Evolutionary conservation across 2,113 vertebrate species (phyloP).

Genomic region (Coryphaenoides rupestris): DNA sequence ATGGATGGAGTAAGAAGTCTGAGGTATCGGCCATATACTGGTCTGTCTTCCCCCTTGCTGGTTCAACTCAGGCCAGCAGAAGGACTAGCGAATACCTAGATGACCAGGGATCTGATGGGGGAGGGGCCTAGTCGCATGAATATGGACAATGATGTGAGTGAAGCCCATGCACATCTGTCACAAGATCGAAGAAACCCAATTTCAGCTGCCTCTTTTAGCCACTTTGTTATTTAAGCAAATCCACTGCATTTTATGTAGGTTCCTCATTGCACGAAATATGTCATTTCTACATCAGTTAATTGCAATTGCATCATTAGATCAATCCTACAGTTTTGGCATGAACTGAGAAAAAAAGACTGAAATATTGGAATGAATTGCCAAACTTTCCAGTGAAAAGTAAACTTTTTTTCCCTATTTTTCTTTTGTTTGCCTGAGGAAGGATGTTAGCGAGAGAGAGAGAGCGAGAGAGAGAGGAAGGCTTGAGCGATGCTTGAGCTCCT

Average conservation of each 20-base stretch:
- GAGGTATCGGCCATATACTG: too few relatives aligned
- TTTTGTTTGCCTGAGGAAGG: conserved; percentile 64
- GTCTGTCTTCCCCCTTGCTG: too few relatives aligned
- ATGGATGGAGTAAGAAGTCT: conserved; percentile 43
- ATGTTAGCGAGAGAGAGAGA: conserved; percentile 61
- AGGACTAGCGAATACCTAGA: too few relatives aligned
- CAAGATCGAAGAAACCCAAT: conserved; percentile 49
- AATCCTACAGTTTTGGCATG: too few relatives aligned
- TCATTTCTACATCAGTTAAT: too few relatives aligned
- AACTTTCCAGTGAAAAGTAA: conserved; percentile 54
- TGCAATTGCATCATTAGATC: conserved; percentile 30
- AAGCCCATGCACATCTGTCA: conserved; percentile 67
- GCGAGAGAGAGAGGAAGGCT: conserved; percentile 39
- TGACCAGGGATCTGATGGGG: too few relatives aligned
- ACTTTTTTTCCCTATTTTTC: conserved; percentile 58
- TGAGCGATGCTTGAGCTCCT: conserved; percentile 63
- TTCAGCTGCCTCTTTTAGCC: conserved; percentile 25
- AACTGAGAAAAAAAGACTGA: not conserved
- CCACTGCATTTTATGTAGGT: conserved; percentile 35
- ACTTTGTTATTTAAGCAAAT: conserved; percentile 60
- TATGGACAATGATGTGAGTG: too few relatives aligned
- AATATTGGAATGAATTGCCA: conserved; percentile 26
- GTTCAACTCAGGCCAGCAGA: too few relatives aligned
- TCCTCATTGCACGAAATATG: conserved; percentile 19
- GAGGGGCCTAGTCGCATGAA: too few relatives aligned